phyloP scores from a whole-genome alignment of 2,113 vertebrate species.

The Catharus fuscescens region DNA sequence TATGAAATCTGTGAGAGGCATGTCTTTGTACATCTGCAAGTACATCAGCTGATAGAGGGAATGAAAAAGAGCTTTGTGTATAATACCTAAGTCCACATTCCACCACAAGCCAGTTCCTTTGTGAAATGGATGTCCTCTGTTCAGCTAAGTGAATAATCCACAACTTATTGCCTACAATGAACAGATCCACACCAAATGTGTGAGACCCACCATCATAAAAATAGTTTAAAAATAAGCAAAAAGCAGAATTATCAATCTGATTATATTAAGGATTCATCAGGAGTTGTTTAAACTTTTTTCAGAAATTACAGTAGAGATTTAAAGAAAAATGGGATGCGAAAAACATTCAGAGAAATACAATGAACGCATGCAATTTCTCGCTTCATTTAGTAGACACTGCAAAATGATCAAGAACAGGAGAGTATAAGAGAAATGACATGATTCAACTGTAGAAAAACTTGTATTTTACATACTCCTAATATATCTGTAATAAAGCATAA shows the following conservation, averaged over 20 bases:
- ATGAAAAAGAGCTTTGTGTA: neutral
- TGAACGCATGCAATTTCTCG: neutral
- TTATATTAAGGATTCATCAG: constrained; percentile 35
- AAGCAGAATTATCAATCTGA: constrained; percentile 14
- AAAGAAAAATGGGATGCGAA: neutral
- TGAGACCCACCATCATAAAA: neutral
- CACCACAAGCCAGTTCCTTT: neutral
- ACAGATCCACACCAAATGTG: neutral
- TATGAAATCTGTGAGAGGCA: neutral
- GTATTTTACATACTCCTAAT: neutral
- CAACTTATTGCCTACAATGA: constrained; percentile 9
- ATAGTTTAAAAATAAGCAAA: neutral
- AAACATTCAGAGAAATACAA: neutral
- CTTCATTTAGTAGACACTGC: neutral
- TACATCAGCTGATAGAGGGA: fast-evolving
- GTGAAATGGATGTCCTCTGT: neutral
- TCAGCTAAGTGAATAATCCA: neutral
- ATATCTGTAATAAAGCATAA: neutral
- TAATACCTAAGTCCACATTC: neutral
- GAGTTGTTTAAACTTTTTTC: constrained; percentile 27
- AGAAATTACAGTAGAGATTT: neutral
- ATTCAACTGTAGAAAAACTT: neutral
- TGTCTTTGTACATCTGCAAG: neutral
- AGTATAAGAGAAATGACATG: neutral
- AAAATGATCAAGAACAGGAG: neutral